Conservation (phyloP, 2,888 invertebrate genomes). For the Diplolepis rosae region DNA sequence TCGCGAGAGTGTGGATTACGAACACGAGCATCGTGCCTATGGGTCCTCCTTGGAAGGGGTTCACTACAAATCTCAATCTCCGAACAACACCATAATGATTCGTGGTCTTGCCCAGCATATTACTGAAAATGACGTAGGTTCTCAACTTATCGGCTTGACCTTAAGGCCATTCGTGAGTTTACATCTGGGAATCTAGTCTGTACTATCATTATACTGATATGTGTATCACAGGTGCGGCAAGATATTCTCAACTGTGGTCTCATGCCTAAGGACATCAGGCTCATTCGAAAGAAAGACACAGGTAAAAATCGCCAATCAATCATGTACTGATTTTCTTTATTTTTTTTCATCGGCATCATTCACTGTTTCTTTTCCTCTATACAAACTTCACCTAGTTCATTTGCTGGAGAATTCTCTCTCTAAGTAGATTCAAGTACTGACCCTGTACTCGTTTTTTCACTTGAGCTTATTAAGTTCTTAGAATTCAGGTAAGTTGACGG, state of each 20-base stretch:
- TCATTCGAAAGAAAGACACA: constrained; percentile 89
- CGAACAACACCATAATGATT: constrained; percentile 84
- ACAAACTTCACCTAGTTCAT: background rate
- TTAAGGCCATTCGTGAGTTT: constrained; percentile 55
- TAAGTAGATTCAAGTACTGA: background rate
- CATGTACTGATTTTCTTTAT: constrained; percentile 15
- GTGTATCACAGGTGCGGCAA: constrained; percentile 81
- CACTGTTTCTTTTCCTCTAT: constrained; percentile 15
- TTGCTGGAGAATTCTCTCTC: background rate
- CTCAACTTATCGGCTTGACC: constrained; percentile 43
- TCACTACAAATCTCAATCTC: constrained; percentile 77
- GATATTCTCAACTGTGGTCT: constrained; percentile 84
- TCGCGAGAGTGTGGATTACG: constrained; percentile 68
- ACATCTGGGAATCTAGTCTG: constrained; percentile 41
- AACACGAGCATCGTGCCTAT: constrained; percentile 68
- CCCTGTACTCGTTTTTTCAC: background rate
- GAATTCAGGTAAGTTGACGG: constrained; percentile 4
- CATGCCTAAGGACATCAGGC: constrained; percentile 85
- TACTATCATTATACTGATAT: constrained; percentile 61
- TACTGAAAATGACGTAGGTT: constrained; percentile 84
- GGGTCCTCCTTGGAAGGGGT: constrained; percentile 73
- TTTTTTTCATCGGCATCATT: constrained; percentile 36
- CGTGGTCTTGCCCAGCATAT: constrained; percentile 84
- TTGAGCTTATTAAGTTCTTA: background rate
- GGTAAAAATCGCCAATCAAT: constrained; percentile 76